Evolutionary conservation across 2,888 invertebrate species (phyloP).

Genomic region (Chorisops tibialis): DNA sequence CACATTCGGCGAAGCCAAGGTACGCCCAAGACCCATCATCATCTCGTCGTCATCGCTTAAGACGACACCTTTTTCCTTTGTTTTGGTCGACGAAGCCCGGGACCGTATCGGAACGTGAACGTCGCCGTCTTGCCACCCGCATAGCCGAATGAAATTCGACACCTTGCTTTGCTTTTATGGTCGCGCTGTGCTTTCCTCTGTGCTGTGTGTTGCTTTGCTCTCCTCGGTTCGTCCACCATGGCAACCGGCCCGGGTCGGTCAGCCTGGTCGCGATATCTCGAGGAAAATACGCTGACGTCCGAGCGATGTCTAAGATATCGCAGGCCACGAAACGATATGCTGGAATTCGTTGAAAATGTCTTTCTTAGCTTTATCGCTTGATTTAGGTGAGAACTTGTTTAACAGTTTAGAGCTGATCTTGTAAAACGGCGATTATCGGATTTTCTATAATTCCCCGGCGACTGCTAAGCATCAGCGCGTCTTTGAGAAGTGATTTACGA

Average conservation of each 20-base stretch:
- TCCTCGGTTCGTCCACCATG: background rate
- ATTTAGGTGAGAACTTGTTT: slow-evolving; percentile 20
- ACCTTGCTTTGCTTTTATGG: slow-evolving; percentile 20
- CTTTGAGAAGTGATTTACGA: too few relatives aligned
- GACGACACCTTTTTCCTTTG: slow-evolving; percentile 8
- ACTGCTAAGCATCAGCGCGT: too few relatives aligned
- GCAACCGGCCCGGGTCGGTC: background rate
- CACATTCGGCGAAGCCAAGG: background rate
- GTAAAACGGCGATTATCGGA: slow-evolving; percentile 6
- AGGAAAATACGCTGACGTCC: too few relatives aligned
- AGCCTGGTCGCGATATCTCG: background rate
- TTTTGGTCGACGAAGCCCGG: slow-evolving; percentile 1
- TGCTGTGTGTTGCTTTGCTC: too few relatives aligned
- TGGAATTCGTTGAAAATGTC: slow-evolving; percentile 22
- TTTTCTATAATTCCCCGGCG: background rate
- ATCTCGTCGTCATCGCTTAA: background rate
- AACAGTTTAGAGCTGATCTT: slow-evolving; percentile 22
- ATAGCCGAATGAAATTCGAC: slow-evolving; percentile 21
- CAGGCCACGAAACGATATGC: slow-evolving; percentile 19
- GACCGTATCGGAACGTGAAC: slow-evolving; percentile 16
- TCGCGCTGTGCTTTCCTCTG: background rate
- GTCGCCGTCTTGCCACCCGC: slow-evolving; percentile 17
- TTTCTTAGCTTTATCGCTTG: slow-evolving; percentile 24
- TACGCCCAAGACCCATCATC: slow-evolving; percentile 10
- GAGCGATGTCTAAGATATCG: background rate